Percentiles rank a stretch among this genome's conserved stretches.
Conservation (phyloP, 1,140 invertebrate species). For the Drosophila guanche region DNA sequence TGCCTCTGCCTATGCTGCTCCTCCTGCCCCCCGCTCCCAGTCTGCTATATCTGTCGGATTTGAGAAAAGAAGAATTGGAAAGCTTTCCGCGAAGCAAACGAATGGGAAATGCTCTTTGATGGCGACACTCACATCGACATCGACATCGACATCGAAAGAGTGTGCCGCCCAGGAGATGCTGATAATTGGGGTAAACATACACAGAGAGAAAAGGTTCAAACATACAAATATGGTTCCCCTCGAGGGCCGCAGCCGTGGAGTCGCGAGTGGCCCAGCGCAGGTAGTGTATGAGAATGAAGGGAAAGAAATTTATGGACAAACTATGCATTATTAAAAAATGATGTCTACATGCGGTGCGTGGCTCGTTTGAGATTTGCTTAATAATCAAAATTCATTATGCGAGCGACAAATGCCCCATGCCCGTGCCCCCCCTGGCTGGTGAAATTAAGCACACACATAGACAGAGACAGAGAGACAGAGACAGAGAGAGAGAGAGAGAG, state of each 20-base stretch:
- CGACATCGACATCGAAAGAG: too few species aligned
- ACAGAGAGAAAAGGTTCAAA: too few species aligned
- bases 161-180: too few species aligned
- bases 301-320: slow-evolving; percentile 82
- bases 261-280: not conserved
- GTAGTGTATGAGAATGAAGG: slow-evolving; percentile 14
- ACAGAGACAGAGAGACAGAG: too few species aligned
- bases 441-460: slow-evolving; percentile 77
- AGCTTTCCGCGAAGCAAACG: slow-evolving; percentile 27
- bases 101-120: slow-evolving; percentile 32
- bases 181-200: too few species aligned
- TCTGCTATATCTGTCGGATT: slow-evolving; percentile 23
- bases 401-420: slow-evolving; percentile 33
- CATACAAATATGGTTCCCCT: too few species aligned
- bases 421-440: slow-evolving; percentile 19
- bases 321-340: slow-evolving; percentile 83
- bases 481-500: slow-evolving; percentile 27
- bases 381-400: slow-evolving; percentile 76
- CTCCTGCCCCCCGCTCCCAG: slow-evolving; percentile 4
- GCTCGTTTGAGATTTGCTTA: slow-evolving; percentile 72
- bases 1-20: slow-evolving; percentile 56
- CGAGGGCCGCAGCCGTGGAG: too few species aligned
- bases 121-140: too few species aligned
- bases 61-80: slow-evolving; percentile 64
- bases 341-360: slow-evolving; percentile 73